These are phyloP conservation scores for Arnoldichthys spilopterus DNA, from an alignment of 2,797 vertebrate genomes.

Conservation along the genomic window DNA sequence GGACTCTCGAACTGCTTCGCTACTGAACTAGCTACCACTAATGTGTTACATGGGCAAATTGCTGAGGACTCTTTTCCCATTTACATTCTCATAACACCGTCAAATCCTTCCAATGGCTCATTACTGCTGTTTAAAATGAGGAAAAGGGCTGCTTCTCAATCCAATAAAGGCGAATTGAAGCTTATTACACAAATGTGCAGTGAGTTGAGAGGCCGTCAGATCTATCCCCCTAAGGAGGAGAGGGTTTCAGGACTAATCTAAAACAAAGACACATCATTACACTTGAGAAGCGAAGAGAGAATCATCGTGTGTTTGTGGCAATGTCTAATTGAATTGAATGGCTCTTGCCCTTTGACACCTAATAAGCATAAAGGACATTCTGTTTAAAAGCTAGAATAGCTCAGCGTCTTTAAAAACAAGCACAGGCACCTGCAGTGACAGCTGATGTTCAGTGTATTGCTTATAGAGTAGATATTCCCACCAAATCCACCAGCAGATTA, in stretches of 20 bases:
- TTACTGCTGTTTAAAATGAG: conserved; percentile 74
- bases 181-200: conserved; percentile 74
- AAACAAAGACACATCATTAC: conserved; percentile 76
- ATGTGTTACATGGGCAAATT: conserved; percentile 72
- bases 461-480: not conserved
- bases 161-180: conserved; percentile 73
- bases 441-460: not conserved
- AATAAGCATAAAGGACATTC: conserved; percentile 45
- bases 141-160: conserved; percentile 65
- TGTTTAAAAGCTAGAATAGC: conserved; percentile 38
- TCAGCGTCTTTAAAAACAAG: conserved; percentile 14
- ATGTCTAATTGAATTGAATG: conserved; percentile 69
- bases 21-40: conserved; percentile 61
- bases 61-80: conserved; percentile 70
- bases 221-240: conserved; percentile 56
- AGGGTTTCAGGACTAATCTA: conserved; percentile 66
- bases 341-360: conserved; percentile 59
- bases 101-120: conserved; percentile 80
- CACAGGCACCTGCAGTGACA: not conserved
- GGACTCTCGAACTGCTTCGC: conserved; percentile 48
- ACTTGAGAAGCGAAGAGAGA: conserved; percentile 70
- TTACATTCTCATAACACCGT: conserved; percentile 76
- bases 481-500: not conserved
- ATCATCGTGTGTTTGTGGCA: conserved; percentile 68
- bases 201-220: conserved; percentile 68